Evolutionary conservation across 1,140 invertebrate species (phyloP).

Genomic region (Drosophila lacteicornis): DNA sequence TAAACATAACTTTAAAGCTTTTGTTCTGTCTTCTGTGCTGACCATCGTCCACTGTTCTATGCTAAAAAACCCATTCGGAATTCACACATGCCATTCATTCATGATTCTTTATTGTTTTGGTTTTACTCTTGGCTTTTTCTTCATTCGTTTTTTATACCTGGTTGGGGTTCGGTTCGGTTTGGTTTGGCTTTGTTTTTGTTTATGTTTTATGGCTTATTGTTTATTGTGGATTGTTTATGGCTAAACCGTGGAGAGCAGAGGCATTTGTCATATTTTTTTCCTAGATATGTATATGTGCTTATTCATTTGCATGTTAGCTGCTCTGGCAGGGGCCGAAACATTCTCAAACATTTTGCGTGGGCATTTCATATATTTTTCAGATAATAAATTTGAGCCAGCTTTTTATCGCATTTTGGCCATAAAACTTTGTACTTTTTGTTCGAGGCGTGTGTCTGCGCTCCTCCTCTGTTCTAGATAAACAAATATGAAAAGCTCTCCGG

Average conservation of each 20-base stretch:
- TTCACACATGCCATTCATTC: constrained; percentile 38
- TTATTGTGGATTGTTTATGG: constrained; percentile 54
- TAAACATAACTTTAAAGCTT: not conserved
- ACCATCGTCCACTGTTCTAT: constrained; percentile 17
- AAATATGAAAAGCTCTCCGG: constrained; percentile 51
- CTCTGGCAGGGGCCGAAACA: constrained; percentile 44
- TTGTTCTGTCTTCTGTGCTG: not conserved
- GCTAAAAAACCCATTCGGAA: constrained; percentile 6
- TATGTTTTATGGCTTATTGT: constrained; percentile 76
- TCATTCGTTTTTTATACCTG: constrained; percentile 33
- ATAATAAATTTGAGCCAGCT: constrained; percentile 72
- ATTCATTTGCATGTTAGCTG: constrained; percentile 62
- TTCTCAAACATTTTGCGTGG: constrained; percentile 64
- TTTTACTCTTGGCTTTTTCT: constrained; percentile 17
- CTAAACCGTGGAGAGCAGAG: constrained; percentile 1
- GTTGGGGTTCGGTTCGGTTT: not conserved
- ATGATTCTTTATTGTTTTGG: constrained; percentile 35
- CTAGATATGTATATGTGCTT: constrained; percentile 33
- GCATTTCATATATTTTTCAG: constrained; percentile 69
- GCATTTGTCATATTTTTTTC: constrained; percentile 55
- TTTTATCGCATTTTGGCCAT: constrained; percentile 71
- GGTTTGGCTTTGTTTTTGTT: constrained; percentile 63
- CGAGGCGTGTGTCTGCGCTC: not conserved
- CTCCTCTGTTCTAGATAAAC: constrained; percentile 51
- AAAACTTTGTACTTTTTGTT: constrained; percentile 43